Evolutionary conservation across 2,888 invertebrate species (phyloP).

Genomic region (Rhimphoctona megacephalus): DNA sequence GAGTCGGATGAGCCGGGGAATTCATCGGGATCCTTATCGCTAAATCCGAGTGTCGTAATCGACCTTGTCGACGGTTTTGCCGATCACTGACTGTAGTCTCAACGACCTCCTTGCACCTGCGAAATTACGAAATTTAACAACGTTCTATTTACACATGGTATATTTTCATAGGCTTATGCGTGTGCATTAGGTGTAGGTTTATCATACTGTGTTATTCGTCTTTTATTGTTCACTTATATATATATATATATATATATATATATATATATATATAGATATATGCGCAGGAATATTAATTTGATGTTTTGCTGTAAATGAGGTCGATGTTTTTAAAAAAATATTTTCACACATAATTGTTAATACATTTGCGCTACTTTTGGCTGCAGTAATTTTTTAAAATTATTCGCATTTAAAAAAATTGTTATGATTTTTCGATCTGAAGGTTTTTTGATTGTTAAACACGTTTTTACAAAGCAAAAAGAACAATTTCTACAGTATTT

Average conservation of each 20-base stretch:
- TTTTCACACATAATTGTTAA: background rate
- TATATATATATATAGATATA: background rate
- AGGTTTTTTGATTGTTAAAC: too few species aligned
- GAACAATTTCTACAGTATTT: too few species aligned
- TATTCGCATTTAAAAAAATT: background rate
- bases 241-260: background rate
- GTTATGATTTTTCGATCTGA: too few species aligned
- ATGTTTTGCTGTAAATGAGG: background rate
- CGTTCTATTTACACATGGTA: conserved; percentile 8
- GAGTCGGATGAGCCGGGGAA: conserved; percentile 39
- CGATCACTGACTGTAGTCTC: conserved; percentile 15
- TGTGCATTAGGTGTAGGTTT: background rate
- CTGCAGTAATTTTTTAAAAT: background rate
- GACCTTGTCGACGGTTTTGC: conserved; percentile 51
- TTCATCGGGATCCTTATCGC: conserved; percentile 58
- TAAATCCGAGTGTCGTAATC: conserved; percentile 56
- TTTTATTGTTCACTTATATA: background rate
- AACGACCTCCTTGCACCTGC: conserved; percentile 47
- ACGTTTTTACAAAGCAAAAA: too few species aligned
- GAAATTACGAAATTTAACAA: conserved; percentile 48
- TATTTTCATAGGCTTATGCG: background rate
- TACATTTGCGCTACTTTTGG: background rate
- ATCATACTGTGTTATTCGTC: background rate
- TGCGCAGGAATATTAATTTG: background rate
- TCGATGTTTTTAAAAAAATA: background rate